Evolutionary conservation across 53 echinoderm and acorn worm species (phyloP).

Genomic region (Glandiceps talaboti): DNA sequence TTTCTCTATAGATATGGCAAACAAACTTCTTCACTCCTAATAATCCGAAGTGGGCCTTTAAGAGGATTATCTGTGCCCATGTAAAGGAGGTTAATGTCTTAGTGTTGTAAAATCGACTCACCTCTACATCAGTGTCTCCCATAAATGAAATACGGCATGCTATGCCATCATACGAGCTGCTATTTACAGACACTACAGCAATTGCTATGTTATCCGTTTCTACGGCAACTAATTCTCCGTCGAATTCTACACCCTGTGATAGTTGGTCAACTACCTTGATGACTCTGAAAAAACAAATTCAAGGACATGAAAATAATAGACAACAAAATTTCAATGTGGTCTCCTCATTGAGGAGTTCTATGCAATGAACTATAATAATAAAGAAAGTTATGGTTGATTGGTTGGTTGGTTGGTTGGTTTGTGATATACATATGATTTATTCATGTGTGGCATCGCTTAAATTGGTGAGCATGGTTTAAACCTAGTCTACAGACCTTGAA

Average conservation of each 20-base stretch:
- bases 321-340: not conserved
- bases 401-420: no score
- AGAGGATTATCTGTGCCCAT: no score
- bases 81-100: no score
- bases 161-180: not conserved
- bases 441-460: no score
- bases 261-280: not conserved
- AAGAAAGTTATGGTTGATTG: no score
- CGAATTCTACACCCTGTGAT: not conserved
- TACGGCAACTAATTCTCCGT: not conserved
- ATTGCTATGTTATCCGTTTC: not conserved
- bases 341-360: not conserved
- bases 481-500: conserved; percentile 24
- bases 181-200: not conserved
- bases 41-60: no score
- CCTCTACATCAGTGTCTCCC: no score
- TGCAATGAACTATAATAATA: no score
- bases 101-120: no score
- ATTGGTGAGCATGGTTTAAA: not conserved
- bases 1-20: no score
- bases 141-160: not conserved
- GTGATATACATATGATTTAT: no score
- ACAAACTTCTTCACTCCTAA: no score
- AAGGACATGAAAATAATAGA: not conserved
- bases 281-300: not conserved